These are phyloP conservation scores for Centropristis striata DNA, from an alignment of 2,113 vertebrate species.

Conservation along the genomic window DNA sequence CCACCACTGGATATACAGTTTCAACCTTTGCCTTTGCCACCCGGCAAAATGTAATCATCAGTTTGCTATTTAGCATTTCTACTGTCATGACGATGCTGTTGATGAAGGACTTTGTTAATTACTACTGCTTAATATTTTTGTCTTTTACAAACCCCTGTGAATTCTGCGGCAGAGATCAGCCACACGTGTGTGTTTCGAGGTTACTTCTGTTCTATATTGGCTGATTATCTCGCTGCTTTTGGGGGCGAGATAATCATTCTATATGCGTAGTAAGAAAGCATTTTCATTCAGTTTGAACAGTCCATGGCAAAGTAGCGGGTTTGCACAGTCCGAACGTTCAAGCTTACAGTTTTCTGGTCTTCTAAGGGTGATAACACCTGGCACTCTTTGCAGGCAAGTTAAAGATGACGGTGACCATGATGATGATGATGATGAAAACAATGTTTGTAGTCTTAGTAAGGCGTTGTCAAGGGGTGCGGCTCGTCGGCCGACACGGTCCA, in stretches of 20 bases:
- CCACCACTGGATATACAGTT: constrained; percentile 91
- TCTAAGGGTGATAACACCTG: constrained; percentile 78
- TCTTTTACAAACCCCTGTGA: constrained; percentile 85
- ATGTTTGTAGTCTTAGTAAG: constrained; percentile 74
- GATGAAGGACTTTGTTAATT: constrained; percentile 69
- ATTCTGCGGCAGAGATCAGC: constrained; percentile 79
- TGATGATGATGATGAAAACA: constrained; percentile 61
- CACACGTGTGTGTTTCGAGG: constrained; percentile 80
- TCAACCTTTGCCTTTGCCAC: constrained; percentile 84
- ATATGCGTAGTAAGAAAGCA: constrained; percentile 85
- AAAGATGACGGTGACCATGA: constrained; percentile 79
- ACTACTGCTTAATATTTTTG: constrained; percentile 47
- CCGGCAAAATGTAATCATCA: constrained; percentile 84
- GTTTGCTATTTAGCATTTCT: constrained; percentile 68
- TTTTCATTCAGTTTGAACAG: constrained; percentile 86
- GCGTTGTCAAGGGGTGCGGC: constrained; percentile 74
- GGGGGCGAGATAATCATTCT: constrained; percentile 82
- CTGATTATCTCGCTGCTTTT: constrained; percentile 84
- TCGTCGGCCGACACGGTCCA: constrained; percentile 56
- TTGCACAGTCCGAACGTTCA: constrained; percentile 82
- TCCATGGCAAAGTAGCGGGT: constrained; percentile 85
- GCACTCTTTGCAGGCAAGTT: constrained; percentile 82
- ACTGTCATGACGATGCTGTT: constrained; percentile 71
- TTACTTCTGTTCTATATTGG: constrained; percentile 84
- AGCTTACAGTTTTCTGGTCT: constrained; percentile 89